These are phyloP conservation scores for Bothrops jararaca DNA, from an alignment of 2,113 vertebrate genomes.

Conservation along the genomic window DNA sequence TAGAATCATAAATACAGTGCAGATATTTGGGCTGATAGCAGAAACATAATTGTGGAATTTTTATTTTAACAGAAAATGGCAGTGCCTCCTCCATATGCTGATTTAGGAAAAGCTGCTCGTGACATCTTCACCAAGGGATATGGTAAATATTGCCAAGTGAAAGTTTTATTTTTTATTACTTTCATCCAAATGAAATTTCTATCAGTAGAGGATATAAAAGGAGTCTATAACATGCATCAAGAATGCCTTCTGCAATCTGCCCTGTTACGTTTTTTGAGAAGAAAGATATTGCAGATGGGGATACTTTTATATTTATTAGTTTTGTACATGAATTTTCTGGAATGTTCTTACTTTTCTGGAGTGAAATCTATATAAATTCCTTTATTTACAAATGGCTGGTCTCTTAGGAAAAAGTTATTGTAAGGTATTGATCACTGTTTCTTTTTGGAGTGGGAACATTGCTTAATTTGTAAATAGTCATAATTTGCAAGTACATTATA, in stretches of 20 bases:
- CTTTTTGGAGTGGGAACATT: neutral
- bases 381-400: neutral
- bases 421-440: neutral
- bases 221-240: neutral
- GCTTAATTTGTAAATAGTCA: neutral
- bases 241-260: neutral
- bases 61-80: slow-evolving; percentile 82
- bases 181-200: neutral
- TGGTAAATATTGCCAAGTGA: slow-evolving; percentile 72
- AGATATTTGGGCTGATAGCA: neutral
- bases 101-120: slow-evolving; percentile 93
- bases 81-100: slow-evolving; percentile 88
- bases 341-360: neutral
- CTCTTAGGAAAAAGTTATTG: neutral
- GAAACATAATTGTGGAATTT: neutral
- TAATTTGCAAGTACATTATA: neutral
- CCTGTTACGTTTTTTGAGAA: neutral
- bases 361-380: neutral
- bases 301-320: neutral
- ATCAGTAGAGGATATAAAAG: too few relatives aligned
- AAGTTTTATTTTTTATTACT: neutral
- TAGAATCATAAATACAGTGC: neutral
- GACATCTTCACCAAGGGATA: slow-evolving; percentile 97
- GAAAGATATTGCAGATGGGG: neutral
- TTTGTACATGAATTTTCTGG: neutral